Evolutionary conservation across 2,797 vertebrate species (phyloP).

Genomic region (Sciaenops ocellatus): DNA sequence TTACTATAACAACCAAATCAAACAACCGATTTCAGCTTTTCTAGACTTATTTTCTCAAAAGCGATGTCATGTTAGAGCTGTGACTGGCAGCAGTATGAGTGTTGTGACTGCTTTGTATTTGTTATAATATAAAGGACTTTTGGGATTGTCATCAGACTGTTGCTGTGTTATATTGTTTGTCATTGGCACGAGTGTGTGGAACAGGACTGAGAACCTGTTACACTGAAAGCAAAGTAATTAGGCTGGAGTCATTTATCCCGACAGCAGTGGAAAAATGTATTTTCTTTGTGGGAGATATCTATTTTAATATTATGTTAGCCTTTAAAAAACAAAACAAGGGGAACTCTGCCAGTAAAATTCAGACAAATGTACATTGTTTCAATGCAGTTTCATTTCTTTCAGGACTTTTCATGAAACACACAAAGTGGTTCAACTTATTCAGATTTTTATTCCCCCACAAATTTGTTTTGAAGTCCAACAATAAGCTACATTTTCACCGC

Average conservation of each 20-base stretch:
- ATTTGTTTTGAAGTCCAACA: too few relatives aligned
- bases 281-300: background rate
- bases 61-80: background rate
- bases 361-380: background rate
- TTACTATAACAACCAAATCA: conserved; percentile 7
- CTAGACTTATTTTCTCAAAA: background rate
- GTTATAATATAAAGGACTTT: background rate
- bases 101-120: background rate
- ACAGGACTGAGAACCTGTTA: conserved; percentile 56
- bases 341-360: background rate
- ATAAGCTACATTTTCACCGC: background rate
- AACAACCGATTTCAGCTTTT: background rate
- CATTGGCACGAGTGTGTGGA: conserved; percentile 18
- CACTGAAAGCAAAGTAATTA: conserved; percentile 21
- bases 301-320: background rate
- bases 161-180: conserved; percentile 29
- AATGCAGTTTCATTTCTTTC: conserved; percentile 1
- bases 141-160: background rate
- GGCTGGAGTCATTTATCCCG: background rate
- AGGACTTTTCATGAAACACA: background rate
- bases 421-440: background rate
- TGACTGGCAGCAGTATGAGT: background rate
- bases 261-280: background rate
- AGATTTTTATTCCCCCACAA: background rate
- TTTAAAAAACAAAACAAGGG: background rate